Evolutionary conservation across 2,113 vertebrate genomes (phyloP).

Genomic region (Centropristis striata): DNA sequence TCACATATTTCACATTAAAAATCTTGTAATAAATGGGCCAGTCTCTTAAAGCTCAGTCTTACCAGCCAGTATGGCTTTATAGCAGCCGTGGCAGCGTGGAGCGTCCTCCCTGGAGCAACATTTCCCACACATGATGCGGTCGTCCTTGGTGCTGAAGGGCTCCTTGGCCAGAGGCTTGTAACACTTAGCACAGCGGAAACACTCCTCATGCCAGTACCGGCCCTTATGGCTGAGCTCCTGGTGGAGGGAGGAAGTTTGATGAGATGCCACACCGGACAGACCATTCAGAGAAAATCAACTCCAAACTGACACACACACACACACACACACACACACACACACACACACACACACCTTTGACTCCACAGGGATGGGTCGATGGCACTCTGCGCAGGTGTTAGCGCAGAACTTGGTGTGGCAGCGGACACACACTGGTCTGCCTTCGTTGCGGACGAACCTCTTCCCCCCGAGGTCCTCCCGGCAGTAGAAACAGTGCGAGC

Average conservation of each 20-base stretch:
- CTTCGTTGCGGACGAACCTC: slow-evolving; percentile 93
- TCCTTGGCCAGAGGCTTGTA: slow-evolving; percentile 93
- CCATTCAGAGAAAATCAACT: not conserved
- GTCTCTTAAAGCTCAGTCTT: not conserved
- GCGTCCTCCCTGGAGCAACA: slow-evolving; percentile 91
- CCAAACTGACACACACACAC: not conserved
- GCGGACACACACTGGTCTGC: slow-evolving; percentile 91
- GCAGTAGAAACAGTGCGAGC: slow-evolving; percentile 93
- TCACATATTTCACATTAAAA: no score
- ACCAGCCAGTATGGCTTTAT: slow-evolving; percentile 94
- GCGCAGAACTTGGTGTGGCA: slow-evolving; percentile 97
- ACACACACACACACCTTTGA: slow-evolving; percentile 87
- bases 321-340: slow-evolving; percentile 80
- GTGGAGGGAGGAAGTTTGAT: not conserved
- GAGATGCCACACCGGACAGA: not conserved
- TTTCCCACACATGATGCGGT: slow-evolving; percentile 93
- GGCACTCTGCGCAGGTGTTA: slow-evolving; percentile 93
- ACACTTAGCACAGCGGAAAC: slow-evolving; percentile 95
- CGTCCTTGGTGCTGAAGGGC: slow-evolving; percentile 93
- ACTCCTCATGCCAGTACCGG: slow-evolving; percentile 94
- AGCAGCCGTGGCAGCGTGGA: slow-evolving; percentile 93
- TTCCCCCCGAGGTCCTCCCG: slow-evolving; percentile 91
- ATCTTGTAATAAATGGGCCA: not conserved
- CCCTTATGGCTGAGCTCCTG: slow-evolving; percentile 96
- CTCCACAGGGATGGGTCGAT: slow-evolving; percentile 92